Percentiles rank a stretch among this genome's conserved stretches.
Evolutionary conservation across 2,888 invertebrate genomes (phyloP).

Genomic region (Polydrusus cervinus): DNA sequence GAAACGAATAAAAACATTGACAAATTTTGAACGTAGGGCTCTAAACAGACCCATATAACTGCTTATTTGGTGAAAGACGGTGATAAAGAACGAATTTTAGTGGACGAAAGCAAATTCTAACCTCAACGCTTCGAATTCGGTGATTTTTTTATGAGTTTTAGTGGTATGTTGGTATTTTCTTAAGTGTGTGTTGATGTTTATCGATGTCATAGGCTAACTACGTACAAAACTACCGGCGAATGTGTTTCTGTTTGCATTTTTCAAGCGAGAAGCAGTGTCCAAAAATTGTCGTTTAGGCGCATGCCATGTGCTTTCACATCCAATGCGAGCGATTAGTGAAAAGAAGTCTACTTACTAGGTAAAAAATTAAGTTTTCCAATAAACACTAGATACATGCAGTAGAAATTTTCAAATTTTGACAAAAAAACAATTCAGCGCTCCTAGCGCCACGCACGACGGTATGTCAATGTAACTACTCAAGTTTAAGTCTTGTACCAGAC

Average conservation of each 20-base stretch:
- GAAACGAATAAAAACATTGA: constrained; percentile 46
- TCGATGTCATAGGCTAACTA: constrained; percentile 56
- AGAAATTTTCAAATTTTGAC: constrained; percentile 48
- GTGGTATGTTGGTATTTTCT: constrained; percentile 56
- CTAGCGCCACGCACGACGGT: constrained; percentile 51
- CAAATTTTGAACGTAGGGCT: constrained; percentile 15
- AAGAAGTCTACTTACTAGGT: constrained; percentile 59
- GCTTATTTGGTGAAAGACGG: constrained; percentile 28
- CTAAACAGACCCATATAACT: constrained; percentile 4
- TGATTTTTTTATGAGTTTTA: constrained; percentile 55
- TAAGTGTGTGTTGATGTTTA: constrained; percentile 57
- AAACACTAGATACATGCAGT: constrained; percentile 35
- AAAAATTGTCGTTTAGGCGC: constrained; percentile 54
- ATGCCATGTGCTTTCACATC: constrained; percentile 56
- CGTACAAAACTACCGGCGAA: constrained; percentile 51
- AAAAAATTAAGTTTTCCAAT: constrained; percentile 51
- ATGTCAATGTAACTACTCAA: constrained; percentile 52
- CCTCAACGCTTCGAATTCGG: constrained; percentile 59
- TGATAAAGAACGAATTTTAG: constrained; percentile 39
- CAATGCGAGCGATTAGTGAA: constrained; percentile 55
- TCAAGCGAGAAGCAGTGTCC: constrained; percentile 51
- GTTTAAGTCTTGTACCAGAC: constrained; percentile 48
- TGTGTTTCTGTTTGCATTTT: constrained; percentile 55
- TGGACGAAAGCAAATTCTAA: constrained; percentile 59
- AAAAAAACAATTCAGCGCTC: constrained; percentile 48